phyloP scores from a whole-genome alignment of 2,113 vertebrate genomes.

The Cavia aperea region DNA sequence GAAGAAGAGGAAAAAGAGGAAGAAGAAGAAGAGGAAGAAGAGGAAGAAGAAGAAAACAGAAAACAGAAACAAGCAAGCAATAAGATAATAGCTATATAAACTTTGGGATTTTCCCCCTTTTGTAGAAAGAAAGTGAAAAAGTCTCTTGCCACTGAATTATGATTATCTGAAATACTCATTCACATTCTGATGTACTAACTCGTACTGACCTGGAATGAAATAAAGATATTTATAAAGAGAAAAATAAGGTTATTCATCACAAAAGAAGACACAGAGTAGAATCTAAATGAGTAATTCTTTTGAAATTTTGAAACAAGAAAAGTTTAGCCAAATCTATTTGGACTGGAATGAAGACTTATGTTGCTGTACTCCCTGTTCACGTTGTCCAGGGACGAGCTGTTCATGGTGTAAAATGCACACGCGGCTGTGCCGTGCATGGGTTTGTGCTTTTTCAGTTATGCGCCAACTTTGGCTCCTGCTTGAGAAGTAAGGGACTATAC shows the following conservation, averaged over 20 bases:
- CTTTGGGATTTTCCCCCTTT: neutral
- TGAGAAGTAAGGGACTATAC: rapidly evolving
- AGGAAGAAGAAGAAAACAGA: no score
- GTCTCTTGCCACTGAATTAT: neutral
- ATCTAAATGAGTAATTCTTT: slow-evolving; percentile 16
- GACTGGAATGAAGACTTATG: neutral
- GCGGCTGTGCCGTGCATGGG: neutral
- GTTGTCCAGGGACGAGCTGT: neutral
- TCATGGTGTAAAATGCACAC: neutral
- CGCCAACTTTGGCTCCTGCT: neutral
- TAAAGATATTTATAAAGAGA: neutral
- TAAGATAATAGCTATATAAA: neutral
- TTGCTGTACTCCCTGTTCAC: neutral
- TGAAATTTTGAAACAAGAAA: slow-evolving; percentile 22
- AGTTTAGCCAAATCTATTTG: neutral
- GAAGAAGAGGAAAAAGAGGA: no score
- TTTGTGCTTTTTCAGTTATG: neutral
- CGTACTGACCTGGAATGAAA: neutral
- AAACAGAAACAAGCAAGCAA: neutral
- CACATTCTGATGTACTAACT: neutral
- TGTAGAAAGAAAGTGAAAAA: slow-evolving; percentile 30
- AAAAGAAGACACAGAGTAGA: neutral
- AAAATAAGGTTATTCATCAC: neutral
- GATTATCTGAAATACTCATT: neutral
- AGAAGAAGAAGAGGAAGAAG: no score